Percentiles rank a stretch among this genome's conserved stretches.
These are phyloP conservation scores for Baccha elongata DNA, from an alignment of 2,888 invertebrate genomes.

Conservation along the genomic window DNA sequence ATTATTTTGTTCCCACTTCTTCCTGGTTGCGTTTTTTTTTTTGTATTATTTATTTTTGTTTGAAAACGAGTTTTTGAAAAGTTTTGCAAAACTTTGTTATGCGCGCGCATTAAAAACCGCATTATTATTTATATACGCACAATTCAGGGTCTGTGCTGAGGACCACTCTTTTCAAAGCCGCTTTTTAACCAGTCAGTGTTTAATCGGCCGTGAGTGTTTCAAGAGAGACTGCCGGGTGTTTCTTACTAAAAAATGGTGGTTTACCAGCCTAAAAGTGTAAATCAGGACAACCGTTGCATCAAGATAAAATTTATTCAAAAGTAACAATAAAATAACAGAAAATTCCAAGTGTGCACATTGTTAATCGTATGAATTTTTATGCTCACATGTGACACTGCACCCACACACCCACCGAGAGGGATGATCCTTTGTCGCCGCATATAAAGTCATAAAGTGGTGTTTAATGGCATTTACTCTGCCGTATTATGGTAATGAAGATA, in stretches of 20 bases:
- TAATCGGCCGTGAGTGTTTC: constrained; percentile 73
- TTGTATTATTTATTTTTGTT: constrained; percentile 64
- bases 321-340: constrained; percentile 55
- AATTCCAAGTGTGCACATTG: constrained; percentile 36
- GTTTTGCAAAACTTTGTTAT: constrained; percentile 75
- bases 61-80: constrained; percentile 74
- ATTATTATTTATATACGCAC: constrained; percentile 73
- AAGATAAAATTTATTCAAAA: constrained; percentile 61
- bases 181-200: constrained; percentile 73
- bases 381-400: constrained; percentile 56
- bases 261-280: neutral
- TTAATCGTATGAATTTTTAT: constrained; percentile 69
- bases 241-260: neutral
- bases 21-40: constrained; percentile 47
- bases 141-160: constrained; percentile 67
- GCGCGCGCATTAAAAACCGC: constrained; percentile 74
- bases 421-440: constrained; percentile 73
- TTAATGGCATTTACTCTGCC: constrained; percentile 81
- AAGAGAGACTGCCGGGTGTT: constrained; percentile 41
- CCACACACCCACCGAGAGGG: constrained; percentile 38
- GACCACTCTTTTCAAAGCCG: constrained; percentile 70
- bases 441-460: constrained; percentile 82
- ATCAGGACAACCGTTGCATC: constrained; percentile 49
- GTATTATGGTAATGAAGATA: constrained; percentile 81
- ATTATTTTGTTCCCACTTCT: constrained; percentile 67